These are phyloP conservation scores for Epinephelus cyanopodus DNA, from an alignment of 2,113 vertebrate species.

Conservation along the genomic window DNA sequence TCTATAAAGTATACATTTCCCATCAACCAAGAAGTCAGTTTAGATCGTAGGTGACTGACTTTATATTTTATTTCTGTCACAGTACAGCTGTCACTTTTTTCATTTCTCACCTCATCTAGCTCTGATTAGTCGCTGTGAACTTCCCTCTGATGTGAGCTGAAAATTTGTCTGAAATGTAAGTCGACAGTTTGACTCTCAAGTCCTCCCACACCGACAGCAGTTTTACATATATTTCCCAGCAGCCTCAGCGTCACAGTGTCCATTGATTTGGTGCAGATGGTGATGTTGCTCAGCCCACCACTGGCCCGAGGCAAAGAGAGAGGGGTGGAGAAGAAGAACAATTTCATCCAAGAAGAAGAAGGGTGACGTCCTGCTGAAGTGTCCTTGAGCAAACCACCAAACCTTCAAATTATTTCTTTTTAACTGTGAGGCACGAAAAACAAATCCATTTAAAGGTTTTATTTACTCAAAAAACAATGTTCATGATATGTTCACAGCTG, in stretches of 20 bases:
- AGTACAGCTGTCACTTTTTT: too few relatives aligned
- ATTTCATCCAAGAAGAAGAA: conserved; percentile 4
- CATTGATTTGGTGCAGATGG: not conserved
- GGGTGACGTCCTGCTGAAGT: not conserved
- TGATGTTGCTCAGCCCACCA: not conserved
- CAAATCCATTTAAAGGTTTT: not conserved
- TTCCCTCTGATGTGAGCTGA: not conserved
- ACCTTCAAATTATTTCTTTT: not conserved
- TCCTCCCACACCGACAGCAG: not conserved
- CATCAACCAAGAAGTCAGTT: not conserved
- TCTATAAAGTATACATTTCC: not conserved
- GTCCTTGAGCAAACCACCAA: not conserved
- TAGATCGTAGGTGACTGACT: too few relatives aligned
- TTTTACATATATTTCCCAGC: conserved; percentile 16
- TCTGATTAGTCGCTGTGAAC: not conserved
- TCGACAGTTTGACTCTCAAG: not conserved
- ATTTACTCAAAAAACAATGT: too few relatives aligned
- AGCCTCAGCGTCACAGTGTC: not conserved
- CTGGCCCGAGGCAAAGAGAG: not conserved
- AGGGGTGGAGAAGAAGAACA: not conserved
- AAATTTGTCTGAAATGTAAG: not conserved
- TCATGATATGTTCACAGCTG: too few relatives aligned
- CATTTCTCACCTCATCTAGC: too few relatives aligned
- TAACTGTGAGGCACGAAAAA: not conserved
- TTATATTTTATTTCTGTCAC: too few relatives aligned